A percentile compares a stretch with the other conserved stretches of the same genome.
These are phyloP conservation scores for Tricholaema leucomelas DNA, from an alignment of 2,113 vertebrate genomes.

Conservation along the genomic window DNA sequence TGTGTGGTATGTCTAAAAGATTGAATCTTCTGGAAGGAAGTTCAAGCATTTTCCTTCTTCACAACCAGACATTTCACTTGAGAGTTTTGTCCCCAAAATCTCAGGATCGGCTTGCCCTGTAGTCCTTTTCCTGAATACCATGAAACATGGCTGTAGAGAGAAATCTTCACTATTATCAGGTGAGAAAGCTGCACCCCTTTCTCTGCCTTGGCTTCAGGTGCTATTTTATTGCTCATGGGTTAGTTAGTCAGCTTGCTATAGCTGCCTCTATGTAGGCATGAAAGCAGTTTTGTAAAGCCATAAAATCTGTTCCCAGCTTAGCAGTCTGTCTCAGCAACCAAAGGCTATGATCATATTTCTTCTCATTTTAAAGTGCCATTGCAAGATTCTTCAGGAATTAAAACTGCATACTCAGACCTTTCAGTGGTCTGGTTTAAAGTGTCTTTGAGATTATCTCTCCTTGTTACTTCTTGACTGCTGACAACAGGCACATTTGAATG, in stretches of 20 bases:
- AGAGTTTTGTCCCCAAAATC: not conserved
- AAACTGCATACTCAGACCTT: not conserved
- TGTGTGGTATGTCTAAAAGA: not conserved
- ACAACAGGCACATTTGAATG: not conserved
- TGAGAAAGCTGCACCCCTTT: not conserved
- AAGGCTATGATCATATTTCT: not conserved
- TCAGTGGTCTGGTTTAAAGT: not conserved
- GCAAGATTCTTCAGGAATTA: not conserved
- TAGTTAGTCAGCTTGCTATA: not conserved
- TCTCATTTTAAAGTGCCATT: not conserved
- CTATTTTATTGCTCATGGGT: not conserved
- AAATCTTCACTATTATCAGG: not conserved
- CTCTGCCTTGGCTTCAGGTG: not conserved
- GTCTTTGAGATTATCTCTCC: not conserved
- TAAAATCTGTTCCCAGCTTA: not conserved
- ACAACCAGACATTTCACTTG: not conserved
- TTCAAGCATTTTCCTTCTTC: not conserved
- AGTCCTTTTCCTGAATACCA: not conserved
- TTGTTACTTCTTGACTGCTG: not conserved
- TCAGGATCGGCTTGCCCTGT: not conserved
- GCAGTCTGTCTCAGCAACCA: not conserved
- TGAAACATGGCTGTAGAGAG: rapidly evolving
- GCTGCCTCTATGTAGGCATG: not conserved
- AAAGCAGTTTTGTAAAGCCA: not conserved
- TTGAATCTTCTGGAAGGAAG: not conserved